These are phyloP conservation scores for Drosophila obscura DNA, from an alignment of 1,140 invertebrate species.

Conservation along the genomic window DNA sequence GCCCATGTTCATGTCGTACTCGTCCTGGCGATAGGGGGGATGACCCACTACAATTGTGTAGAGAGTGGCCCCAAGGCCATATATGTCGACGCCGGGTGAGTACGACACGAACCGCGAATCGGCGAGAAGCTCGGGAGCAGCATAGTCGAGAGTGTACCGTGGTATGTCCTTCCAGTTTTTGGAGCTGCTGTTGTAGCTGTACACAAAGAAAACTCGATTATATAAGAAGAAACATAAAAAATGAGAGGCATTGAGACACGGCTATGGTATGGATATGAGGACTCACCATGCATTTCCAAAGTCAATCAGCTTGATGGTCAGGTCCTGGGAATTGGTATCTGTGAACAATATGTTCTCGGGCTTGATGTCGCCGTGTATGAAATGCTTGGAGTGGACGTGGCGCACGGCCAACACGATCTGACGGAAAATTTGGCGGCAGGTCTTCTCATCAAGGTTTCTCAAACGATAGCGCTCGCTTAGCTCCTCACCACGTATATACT, in stretches of 20 bases:
- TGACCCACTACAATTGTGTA: constrained; percentile 94
- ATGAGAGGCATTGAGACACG: too few species aligned
- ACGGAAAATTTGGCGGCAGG: constrained; percentile 87
- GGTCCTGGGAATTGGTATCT: constrained; percentile 83
- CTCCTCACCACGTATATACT: constrained; percentile 94
- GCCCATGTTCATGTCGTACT: constrained; percentile 60
- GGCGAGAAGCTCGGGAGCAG: constrained; percentile 93
- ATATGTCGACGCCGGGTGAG: constrained; percentile 94
- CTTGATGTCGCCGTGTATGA: constrained; percentile 95
- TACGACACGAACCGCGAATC: constrained; percentile 86
- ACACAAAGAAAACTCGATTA: background rate
- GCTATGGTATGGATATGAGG: too few species aligned
- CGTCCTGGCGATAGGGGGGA: constrained; percentile 86
- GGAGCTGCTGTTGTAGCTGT: constrained; percentile 86
- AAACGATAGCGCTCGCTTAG: constrained; percentile 88
- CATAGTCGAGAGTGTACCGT: constrained; percentile 95
- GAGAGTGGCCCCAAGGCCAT: constrained; percentile 94
- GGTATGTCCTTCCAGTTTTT: constrained; percentile 89
- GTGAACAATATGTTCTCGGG: constrained; percentile 94
- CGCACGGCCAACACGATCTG: constrained; percentile 91
- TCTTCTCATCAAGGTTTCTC: constrained; percentile 89
- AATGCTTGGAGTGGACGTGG: constrained; percentile 91
- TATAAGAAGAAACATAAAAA: background rate
- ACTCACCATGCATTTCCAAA: constrained; percentile 91
- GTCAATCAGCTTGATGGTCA: constrained; percentile 92